Evolutionary conservation across 1,140 invertebrate genomes (phyloP), one percentile per base, ranked within the genome.

Genomic region (Panulirus ornatus): DNA sequence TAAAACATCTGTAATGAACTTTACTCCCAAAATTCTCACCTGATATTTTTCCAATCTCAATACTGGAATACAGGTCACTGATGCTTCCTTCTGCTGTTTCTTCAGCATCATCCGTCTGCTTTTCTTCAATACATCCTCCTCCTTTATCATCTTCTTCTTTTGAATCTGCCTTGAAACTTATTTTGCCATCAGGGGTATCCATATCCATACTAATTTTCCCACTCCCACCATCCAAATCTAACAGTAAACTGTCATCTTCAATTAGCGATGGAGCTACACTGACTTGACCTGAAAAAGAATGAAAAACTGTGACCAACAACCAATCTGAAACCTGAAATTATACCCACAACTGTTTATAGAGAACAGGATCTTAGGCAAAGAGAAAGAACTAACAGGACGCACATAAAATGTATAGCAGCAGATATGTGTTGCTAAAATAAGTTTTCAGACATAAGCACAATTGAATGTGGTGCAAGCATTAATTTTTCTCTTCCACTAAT

Each of bases 261-360:
- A 88, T 51, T 3, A 93, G 84, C 19, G 93, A 91, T 54, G 92
- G 91, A 71, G 92, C 91, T 3, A 93, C 91, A 88, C 93, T 93
- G 83, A 93, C 92, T 86, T 93, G 93, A 93, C 94, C 94, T 94
- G 66, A 66, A 92, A 91, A n/a, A n/a, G n/a, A n/a, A n/a, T n/a
- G n/a, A n/a, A n/a, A n/a, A n/a, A n/a, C n/a, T n/a, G n/a, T n/a
- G n/a, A n/a, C n/a, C n/a, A n/a, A n/a, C n/a, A n/a, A n/a, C n/a
- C n/a, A n/a, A n/a, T n/a, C n/a, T n/a, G n/a, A n/a, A n/a, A n/a
- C n/a, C n/a, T n/a, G n/a, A n/a, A n/a, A n/a, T n/a, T n/a, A n/a
- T n/a, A n/a, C n/a, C n/a, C n/a, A n/a, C n/a, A n/a, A n/a, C n/a
- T n/a, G n/a, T n/a, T n/a, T n/a, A n/a, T n/a, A n/a, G n/a, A n/a